A percentile compares a stretch with the other conserved stretches of the same genome.
phyloP scores from a whole-genome alignment of 2,888 invertebrate genomes.

The Deilephila porcellus region DNA sequence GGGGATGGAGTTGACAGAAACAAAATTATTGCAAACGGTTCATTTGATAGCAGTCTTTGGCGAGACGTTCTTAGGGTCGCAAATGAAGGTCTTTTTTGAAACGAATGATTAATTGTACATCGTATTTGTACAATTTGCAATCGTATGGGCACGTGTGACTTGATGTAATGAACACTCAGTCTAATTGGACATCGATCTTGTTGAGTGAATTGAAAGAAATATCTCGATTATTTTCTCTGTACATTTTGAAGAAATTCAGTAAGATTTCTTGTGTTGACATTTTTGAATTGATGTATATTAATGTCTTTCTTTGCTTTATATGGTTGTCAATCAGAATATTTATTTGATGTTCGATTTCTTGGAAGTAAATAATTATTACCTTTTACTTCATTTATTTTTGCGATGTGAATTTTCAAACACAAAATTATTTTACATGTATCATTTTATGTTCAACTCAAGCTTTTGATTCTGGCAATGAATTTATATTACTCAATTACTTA shows the following conservation, averaged over 20 bases:
- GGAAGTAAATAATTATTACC: no score
- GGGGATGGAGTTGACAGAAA: slow-evolving; percentile 51
- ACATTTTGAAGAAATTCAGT: neutral
- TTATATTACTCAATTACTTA: no score
- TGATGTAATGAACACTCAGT: slow-evolving; percentile 28
- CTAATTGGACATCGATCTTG: slow-evolving; percentile 28
- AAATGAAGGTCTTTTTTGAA: slow-evolving; percentile 33
- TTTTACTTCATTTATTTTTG: no score
- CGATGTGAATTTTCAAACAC: no score
- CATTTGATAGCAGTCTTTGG: slow-evolving; percentile 41
- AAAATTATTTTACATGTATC: no score
- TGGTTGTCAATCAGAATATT: no score
- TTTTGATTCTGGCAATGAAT: no score
- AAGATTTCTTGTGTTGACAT: neutral
- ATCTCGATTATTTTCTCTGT: neutral
- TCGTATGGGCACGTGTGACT: slow-evolving; percentile 21
- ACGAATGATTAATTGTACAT: slow-evolving; percentile 25
- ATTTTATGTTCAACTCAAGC: no score
- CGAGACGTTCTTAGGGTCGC: slow-evolving; percentile 35
- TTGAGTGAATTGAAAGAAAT: neutral
- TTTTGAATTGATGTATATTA: neutral
- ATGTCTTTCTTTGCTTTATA: no score
- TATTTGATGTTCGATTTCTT: no score
- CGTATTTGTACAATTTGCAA: slow-evolving; percentile 29
- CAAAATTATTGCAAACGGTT: slow-evolving; percentile 55